Evolutionary conservation across 2,113 vertebrate species (phyloP).

Genomic region (Nymphicus hollandicus): DNA sequence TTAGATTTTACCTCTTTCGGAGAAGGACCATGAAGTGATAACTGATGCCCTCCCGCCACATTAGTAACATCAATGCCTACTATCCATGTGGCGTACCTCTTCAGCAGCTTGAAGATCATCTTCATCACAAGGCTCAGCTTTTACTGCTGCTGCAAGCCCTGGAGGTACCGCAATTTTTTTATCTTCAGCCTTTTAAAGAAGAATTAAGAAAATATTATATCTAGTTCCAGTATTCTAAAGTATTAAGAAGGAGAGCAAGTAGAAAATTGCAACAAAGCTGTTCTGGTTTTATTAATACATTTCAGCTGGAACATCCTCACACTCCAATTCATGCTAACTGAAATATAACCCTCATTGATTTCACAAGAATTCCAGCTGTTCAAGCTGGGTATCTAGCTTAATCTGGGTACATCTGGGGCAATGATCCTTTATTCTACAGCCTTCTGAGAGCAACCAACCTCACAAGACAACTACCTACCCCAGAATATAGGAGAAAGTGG

Average conservation of each 20-base stretch:
- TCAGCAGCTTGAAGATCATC: slow-evolving; percentile 88
- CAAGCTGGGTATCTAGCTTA: not conserved
- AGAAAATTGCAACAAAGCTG: not conserved
- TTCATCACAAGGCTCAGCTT: slow-evolving; percentile 80
- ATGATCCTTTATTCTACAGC: not conserved
- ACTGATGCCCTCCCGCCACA: not conserved
- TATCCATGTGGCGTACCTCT: slow-evolving; percentile 76
- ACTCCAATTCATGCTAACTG: not conserved
- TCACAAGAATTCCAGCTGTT: not conserved
- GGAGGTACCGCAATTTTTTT: slow-evolving; percentile 72
- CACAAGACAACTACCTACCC: not conserved
- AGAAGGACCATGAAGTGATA: not conserved
- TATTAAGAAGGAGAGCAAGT: not conserved
- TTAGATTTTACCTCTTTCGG: not conserved
- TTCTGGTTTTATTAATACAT: not conserved
- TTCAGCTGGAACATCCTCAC: not conserved
- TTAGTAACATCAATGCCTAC: not conserved
- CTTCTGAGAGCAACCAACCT: not conserved
- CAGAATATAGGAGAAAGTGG: not conserved
- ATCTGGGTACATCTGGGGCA: not conserved
- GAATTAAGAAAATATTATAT: not conserved
- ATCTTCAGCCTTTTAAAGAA: slow-evolving; percentile 77
- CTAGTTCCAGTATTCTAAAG: not conserved
- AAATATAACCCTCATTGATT: not conserved
- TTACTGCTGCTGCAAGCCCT: slow-evolving; percentile 67